Base-by-base conservation (phyloP, 1,140 invertebrate species). In the Amyelois transitella region DNA sequence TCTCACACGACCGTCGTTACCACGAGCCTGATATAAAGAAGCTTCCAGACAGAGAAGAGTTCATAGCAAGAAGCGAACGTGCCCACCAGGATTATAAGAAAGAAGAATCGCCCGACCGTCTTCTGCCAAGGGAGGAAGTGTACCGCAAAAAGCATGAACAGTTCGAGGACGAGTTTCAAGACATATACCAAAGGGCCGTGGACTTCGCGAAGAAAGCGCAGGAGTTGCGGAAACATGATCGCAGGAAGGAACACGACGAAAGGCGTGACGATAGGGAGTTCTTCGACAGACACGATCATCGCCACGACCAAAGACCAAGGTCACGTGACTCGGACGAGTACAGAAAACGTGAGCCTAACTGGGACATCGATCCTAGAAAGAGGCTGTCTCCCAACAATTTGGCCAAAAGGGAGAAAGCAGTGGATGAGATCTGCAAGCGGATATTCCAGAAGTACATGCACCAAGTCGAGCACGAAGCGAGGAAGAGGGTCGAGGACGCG, bases 161-260 rank as follows among this genome's bases (percentile, higher is more conserved):
- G 20, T 55, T 82, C 32, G 69, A 86, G 44, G 75, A 76, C 53
- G 81, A 86, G 49, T 75, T 82, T 20, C 76, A 84, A 53, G 77
- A 82, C 52, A 72, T 84, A n/a, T 84, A 81, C 48, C 77, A 81
- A 18, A 66, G 79, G 55, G 70, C 80, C 8, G 64, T 67, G 8
- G 77, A 81, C 44, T 75, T 82, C 28, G 74, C 68, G 14, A 78
- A 75, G 38, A 84, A 81, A 58, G 64, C 80, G 14, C 71, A 84
- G 47, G 63, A 79, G 48, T 62, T 74, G 51, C 68, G 59, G 24
- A 66, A 69, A 65, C 55, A 55, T 21, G 62, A 69, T 51, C 47
- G 43, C 12, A 69, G 58, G 43, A 69, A 51, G 43, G 52, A 67
- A 24, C 44, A 8, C 59, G 18, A 17, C 6, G 56, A 68, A 1